A percentile compares a stretch with the other conserved stretches of the same genome.
Evolutionary conservation across 2,888 invertebrate species (phyloP).

Genomic region (Thyatira batis): DNA sequence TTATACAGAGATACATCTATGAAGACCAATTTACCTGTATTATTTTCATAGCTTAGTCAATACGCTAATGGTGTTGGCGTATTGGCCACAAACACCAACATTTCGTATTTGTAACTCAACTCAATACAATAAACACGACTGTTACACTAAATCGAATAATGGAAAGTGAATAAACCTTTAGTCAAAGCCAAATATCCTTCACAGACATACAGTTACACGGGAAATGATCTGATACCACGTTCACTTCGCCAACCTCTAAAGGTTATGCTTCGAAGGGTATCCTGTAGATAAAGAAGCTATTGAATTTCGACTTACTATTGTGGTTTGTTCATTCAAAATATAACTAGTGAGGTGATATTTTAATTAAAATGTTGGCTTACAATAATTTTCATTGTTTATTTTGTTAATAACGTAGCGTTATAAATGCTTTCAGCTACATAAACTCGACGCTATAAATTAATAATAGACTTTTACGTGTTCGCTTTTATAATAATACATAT

Average conservation of each 20-base stretch:
- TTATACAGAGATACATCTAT: background rate
- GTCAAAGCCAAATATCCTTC: constrained; percentile 1
- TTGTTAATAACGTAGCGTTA: no score
- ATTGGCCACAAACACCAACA: background rate
- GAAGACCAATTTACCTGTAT: no score
- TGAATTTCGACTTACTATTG: background rate
- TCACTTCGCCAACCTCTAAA: constrained; percentile 1
- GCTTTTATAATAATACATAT: background rate
- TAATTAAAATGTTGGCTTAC: no score
- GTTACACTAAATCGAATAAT: constrained; percentile 31
- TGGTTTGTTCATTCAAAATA: background rate
- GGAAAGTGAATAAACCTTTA: constrained; percentile 31
- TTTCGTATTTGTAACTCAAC: background rate
- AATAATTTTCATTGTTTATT: no score
- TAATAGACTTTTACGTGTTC: background rate
- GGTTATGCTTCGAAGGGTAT: background rate
- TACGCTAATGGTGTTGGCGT: background rate
- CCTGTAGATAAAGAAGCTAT: background rate
- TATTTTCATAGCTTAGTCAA: no score
- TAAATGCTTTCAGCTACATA: background rate
- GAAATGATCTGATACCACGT: background rate
- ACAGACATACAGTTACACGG: background rate
- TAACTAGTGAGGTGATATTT: no score
- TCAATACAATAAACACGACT: constrained; percentile 15
- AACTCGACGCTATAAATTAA: background rate